A percentile compares a stretch with the other conserved stretches of the same genome.
phyloP scores from a whole-genome alignment of 1,140 invertebrate genomes.

The Trigoniulus corallinus region DNA sequence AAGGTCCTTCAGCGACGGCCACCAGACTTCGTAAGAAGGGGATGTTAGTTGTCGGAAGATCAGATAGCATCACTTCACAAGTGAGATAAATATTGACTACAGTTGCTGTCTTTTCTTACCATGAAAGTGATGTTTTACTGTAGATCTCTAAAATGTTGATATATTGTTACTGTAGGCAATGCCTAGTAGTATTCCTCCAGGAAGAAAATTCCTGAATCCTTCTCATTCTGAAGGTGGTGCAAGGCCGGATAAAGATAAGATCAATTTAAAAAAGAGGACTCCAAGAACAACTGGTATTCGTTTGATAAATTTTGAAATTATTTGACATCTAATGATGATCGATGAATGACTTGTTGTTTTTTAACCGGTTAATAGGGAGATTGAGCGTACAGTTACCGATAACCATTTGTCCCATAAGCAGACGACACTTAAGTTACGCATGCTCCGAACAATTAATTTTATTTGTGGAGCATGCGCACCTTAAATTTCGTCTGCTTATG shows the following conservation, averaged over 20 bases:
- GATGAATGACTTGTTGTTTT: neutral
- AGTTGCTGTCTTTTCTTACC: neutral
- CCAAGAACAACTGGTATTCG: conserved; percentile 36
- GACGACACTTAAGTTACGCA: too few species aligned
- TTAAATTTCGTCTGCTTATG: too few species aligned
- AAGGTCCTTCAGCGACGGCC: conserved; percentile 9
- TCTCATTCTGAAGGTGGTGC: conserved; percentile 69
- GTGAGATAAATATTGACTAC: conserved; percentile 1
- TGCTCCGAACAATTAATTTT: too few species aligned
- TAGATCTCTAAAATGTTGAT: too few species aligned
- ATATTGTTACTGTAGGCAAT: conserved; percentile 6
- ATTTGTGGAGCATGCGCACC: too few species aligned
- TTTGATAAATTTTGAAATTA: conserved; percentile 1
- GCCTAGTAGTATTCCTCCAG: conserved; percentile 39
- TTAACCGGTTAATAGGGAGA: conserved; percentile 8
- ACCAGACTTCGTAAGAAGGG: conserved; percentile 26
- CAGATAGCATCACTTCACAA: conserved; percentile 47
- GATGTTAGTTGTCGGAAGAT: conserved; percentile 38
- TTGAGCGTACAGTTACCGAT: too few species aligned
- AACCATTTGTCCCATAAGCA: too few species aligned
- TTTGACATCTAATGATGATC: neutral
- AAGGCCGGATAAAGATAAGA: conserved; percentile 51
- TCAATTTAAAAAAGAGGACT: conserved; percentile 44
- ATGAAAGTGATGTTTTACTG: conserved; percentile 1
- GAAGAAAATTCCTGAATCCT: conserved; percentile 70